Base-by-base conservation (phyloP, 2,888 invertebrate genomes). In the Drosophila hamatofila region DNA sequence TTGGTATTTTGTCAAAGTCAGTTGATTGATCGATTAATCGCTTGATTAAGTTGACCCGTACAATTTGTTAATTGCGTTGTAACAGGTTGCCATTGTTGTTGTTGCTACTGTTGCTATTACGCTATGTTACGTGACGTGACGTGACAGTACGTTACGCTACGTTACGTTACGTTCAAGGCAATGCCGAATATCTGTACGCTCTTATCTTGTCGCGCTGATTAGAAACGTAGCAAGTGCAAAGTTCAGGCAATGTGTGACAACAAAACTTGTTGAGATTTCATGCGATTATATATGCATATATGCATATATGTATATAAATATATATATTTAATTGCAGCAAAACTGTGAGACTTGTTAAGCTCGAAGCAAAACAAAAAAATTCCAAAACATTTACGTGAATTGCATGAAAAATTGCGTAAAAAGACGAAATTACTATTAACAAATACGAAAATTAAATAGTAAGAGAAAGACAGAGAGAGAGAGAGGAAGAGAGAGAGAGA, bases 21-120 rank as follows among this genome's bases (percentile, higher is more conserved):
- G 71, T 75, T 80, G 78, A 84, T 81, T 83, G 75, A 83, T 81
- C 83, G 81, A 78, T 81, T 81, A 83, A 83, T 81, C 72, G 85
- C 77, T 81, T 79, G 83, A 84, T 81, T 85, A 82, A 77, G 67
- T 79, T 71, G 62, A 75, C 69, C 59, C 57, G 75, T 39, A 71
- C 75, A 81, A 78, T 71, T 75, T 66, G 75, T 56, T 71, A 78
- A 80, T 83, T 78, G 66, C 81, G 75, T 75, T 81, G 68, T 74
- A 78, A 67, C 33, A 52, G 39, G n/a, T 61, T 61, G 42, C 41
- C 39, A 21, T 35, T 62, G 21, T 16, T 65, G 23, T 9, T 54
- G 27, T 18, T 44, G 41, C 16, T 55, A 27, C 49, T 58, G 57
- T 16, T 49, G 44, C 42, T 39, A 23, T 52, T 44, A 35, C n/a